Percentiles rank a stretch among this genome's conserved stretches.
phyloP scores from a whole-genome alignment of 2,113 vertebrate species.

The Odontesthes bonariensis region DNA sequence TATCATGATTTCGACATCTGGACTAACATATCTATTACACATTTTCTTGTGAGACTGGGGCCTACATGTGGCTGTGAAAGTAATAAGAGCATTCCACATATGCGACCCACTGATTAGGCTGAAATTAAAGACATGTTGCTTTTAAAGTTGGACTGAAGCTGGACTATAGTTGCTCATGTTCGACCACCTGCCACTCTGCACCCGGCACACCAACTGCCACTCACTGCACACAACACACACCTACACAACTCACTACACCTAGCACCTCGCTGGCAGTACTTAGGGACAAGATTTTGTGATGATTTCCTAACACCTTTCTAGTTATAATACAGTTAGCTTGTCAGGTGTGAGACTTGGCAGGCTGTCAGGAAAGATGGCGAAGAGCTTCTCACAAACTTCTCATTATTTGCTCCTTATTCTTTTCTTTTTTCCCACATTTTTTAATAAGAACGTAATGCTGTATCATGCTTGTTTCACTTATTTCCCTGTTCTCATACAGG shows the following conservation, averaged over 20 bases:
- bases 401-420: neutral
- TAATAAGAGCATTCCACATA: neutral
- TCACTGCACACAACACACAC: too few species aligned
- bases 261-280: neutral
- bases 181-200: too few species aligned
- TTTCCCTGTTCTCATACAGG: neutral
- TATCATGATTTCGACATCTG: neutral
- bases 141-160: neutral
- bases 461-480: constrained; percentile 2
- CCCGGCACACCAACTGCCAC: too few species aligned
- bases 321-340: constrained; percentile 6
- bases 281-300: neutral
- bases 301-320: constrained; percentile 5
- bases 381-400: constrained; percentile 9
- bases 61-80: neutral
- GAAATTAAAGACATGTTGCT: neutral
- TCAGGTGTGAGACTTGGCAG: constrained; percentile 15
- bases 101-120: constrained; percentile 3
- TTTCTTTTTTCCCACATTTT: neutral
- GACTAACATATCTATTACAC: too few species aligned
- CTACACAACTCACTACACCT: neutral
- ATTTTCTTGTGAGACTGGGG: neutral
- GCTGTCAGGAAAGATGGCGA: neutral
- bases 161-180: neutral
- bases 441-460: neutral